Evolutionary conservation across 2,113 vertebrate species (phyloP).

Genomic region (Bos indicus): DNA sequence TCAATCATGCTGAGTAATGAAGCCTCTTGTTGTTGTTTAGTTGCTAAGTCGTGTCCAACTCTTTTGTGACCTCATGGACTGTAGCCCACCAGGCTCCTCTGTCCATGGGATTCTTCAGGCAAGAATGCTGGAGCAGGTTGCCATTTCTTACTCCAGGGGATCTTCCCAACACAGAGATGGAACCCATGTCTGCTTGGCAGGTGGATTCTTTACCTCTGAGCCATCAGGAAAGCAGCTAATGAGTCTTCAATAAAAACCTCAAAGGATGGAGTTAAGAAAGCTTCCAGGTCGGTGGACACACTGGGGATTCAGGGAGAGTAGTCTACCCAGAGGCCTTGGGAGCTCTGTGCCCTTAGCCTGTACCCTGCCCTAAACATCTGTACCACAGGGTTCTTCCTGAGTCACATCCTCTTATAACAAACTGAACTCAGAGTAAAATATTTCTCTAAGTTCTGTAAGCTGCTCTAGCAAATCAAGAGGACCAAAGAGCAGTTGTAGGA

Average conservation of each 20-base stretch:
- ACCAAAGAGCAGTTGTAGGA: background rate
- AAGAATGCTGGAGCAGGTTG: background rate
- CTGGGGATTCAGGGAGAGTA: background rate
- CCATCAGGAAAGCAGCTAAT: background rate
- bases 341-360: background rate
- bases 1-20: background rate
- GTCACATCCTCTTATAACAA: background rate
- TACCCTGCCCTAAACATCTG: background rate
- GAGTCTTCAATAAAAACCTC: background rate
- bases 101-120: background rate
- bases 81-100: background rate
- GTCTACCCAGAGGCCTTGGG: background rate
- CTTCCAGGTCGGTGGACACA: background rate
- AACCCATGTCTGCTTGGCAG: background rate
- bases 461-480: background rate
- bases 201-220: background rate
- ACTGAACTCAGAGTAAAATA: background rate
- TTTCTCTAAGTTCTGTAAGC: background rate
- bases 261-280: background rate
- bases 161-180: background rate
- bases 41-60: background rate
- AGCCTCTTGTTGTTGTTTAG: background rate
- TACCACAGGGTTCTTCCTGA: background rate
- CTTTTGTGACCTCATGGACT: background rate
- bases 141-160: background rate